Evolutionary conservation across 2,113 vertebrate species (phyloP).

Genomic region (Nothocercus nigrocapillus): DNA sequence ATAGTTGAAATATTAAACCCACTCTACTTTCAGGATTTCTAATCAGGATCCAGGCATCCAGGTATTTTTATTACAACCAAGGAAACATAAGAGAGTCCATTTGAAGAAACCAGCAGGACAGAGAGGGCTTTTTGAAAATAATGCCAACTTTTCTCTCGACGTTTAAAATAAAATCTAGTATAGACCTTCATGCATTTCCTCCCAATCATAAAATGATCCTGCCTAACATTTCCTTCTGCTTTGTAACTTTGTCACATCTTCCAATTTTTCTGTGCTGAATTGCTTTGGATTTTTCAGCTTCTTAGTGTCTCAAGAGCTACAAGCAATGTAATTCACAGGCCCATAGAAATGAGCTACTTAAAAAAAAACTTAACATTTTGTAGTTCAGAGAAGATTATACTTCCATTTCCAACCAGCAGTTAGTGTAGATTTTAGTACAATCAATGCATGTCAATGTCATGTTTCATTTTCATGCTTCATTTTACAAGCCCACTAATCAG

Average conservation of each 20-base stretch:
- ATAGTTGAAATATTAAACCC: background rate
- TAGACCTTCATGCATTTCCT: background rate
- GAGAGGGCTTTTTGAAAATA: background rate
- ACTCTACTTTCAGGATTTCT: background rate
- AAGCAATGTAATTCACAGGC: background rate
- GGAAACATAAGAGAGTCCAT: background rate
- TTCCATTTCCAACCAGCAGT: constrained; percentile 17
- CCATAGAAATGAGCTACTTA: background rate
- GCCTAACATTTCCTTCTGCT: background rate
- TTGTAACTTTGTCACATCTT: background rate
- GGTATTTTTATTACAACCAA: background rate
- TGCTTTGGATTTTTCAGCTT: background rate
- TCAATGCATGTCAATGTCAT: constrained; percentile 46
- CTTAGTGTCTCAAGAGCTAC: background rate
- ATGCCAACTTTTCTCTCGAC: background rate
- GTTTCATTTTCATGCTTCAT: constrained; percentile 68
- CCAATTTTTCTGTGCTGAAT: background rate
- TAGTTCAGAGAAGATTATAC: constrained; percentile 1
- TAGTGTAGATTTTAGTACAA: constrained; percentile 30
- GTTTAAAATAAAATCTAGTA: background rate
- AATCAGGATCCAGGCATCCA: background rate
- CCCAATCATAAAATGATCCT: fast-evolving
- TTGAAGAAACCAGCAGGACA: background rate
- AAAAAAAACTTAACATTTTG: constrained; percentile 22
- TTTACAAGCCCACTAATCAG: constrained; percentile 69